Conservation (phyloP, 2,888 invertebrate genomes). For the Zeuzera pyrina region DNA sequence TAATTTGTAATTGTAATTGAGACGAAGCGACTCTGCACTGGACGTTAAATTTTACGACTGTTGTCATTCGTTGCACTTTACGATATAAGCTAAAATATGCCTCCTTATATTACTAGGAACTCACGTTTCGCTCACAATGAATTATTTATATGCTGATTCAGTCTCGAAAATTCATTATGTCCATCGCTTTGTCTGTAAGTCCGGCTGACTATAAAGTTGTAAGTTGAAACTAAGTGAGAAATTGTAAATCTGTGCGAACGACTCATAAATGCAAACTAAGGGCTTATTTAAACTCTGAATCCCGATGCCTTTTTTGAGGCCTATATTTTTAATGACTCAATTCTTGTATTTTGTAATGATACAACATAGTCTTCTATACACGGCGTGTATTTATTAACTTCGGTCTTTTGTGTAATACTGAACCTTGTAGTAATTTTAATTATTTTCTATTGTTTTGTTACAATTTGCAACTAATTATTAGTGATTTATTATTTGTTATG, state of each 20-base stretch:
- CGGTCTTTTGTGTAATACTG: no score
- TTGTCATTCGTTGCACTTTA: constrained; percentile 62
- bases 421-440: no score
- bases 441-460: no score
- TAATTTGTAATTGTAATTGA: constrained; percentile 71
- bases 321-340: constrained; percentile 33
- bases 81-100: constrained; percentile 60
- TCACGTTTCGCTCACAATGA: constrained; percentile 44
- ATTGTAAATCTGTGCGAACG: constrained; percentile 39
- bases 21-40: constrained; percentile 44
- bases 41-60: constrained; percentile 62
- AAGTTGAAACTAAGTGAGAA: constrained; percentile 34
- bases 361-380: no score
- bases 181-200: constrained; percentile 36
- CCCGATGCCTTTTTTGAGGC: constrained; percentile 18
- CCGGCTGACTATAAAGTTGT: constrained; percentile 31
- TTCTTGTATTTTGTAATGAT: no score
- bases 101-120: constrained; percentile 55
- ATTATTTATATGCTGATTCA: constrained; percentile 62
- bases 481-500: no score
- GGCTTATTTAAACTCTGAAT: constrained; percentile 30
- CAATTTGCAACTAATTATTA: no score
- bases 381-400: no score
- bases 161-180: constrained; percentile 49
- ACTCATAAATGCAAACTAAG: constrained; percentile 36